Percentiles rank a stretch among this genome's conserved stretches.
Conservation (phyloP, 2,113 vertebrate genomes). For the Hippocampus mohnikei region DNA sequence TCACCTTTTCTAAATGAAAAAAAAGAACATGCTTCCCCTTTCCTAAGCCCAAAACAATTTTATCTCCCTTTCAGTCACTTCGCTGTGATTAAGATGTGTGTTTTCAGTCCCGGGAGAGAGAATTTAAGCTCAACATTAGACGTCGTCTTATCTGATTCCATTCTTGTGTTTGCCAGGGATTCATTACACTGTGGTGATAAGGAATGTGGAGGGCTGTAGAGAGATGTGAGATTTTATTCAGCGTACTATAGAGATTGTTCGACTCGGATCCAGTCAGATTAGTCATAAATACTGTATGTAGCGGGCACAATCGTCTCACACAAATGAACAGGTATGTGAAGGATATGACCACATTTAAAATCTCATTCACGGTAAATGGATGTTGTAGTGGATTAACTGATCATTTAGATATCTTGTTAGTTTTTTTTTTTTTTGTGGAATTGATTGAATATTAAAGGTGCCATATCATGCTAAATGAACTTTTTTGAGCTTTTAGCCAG, state of each 20-base stretch:
- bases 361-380: not conserved
- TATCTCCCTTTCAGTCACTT: constrained; percentile 46
- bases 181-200: constrained; percentile 39
- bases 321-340: not conserved
- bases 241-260: constrained; percentile 16
- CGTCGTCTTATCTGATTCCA: constrained; percentile 37
- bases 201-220: constrained; percentile 14
- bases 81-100: constrained; percentile 37
- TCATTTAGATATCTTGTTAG: not conserved
- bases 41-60: constrained; percentile 46
- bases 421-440: not conserved
- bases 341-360: not conserved
- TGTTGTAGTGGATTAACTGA: not conserved
- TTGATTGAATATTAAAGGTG: not conserved
- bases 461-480: too few relatives aligned
- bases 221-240: constrained; percentile 35
- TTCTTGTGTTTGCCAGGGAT: constrained; percentile 32
- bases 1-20: constrained; percentile 57
- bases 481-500: too few relatives aligned
- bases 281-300: constrained; percentile 22
- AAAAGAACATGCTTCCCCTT: constrained; percentile 29
- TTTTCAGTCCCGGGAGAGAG: constrained; percentile 47
- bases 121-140: constrained; percentile 36
- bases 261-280: constrained; percentile 15
- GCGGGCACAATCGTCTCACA: constrained; percentile 20